Evolutionary conservation across 2,888 invertebrate genomes (phyloP).

Genomic region (Tetramorium bicarinatum): DNA sequence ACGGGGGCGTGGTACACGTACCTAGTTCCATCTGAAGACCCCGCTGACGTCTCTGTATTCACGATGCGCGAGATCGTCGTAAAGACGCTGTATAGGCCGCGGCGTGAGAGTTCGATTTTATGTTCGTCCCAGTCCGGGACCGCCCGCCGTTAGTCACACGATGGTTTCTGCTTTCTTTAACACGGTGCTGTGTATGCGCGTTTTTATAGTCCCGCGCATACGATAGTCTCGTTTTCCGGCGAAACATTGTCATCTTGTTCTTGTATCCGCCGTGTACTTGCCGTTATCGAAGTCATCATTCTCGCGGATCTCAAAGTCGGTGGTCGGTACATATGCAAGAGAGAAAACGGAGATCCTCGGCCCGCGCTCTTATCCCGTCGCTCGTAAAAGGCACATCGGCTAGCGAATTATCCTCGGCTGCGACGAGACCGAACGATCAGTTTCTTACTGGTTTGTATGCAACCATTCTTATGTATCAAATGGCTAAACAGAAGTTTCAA

Average conservation of each 20-base stretch:
- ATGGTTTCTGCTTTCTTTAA: constrained; percentile 56
- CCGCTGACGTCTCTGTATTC: constrained; percentile 74
- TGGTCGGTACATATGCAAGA: background rate
- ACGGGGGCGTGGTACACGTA: constrained; percentile 65
- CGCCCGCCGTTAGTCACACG: constrained; percentile 72
- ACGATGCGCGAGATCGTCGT: constrained; percentile 65
- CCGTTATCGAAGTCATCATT: constrained; percentile 45
- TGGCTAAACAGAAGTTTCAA: constrained; percentile 46
- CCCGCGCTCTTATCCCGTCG: constrained; percentile 54
- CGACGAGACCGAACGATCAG: constrained; percentile 69
- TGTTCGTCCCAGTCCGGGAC: constrained; percentile 61
- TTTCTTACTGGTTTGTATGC: constrained; percentile 67
- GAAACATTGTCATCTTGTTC: constrained; percentile 60
- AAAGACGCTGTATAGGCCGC: constrained; percentile 67
- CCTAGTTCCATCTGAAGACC: constrained; percentile 62
- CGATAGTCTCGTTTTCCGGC: constrained; percentile 58
- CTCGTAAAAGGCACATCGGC: constrained; percentile 76
- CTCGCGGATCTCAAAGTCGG: constrained; percentile 29
- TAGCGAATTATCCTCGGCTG: constrained; percentile 70
- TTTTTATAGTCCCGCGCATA: constrained; percentile 58
- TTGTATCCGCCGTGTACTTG: constrained; percentile 24
- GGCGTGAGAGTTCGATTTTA: constrained; percentile 71
- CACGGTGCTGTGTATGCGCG: constrained; percentile 9
- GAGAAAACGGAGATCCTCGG: background rate
- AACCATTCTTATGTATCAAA: constrained; percentile 52